Base-by-base conservation (phyloP, 2,888 invertebrate species). In the Tigriopus californicus region DNA sequence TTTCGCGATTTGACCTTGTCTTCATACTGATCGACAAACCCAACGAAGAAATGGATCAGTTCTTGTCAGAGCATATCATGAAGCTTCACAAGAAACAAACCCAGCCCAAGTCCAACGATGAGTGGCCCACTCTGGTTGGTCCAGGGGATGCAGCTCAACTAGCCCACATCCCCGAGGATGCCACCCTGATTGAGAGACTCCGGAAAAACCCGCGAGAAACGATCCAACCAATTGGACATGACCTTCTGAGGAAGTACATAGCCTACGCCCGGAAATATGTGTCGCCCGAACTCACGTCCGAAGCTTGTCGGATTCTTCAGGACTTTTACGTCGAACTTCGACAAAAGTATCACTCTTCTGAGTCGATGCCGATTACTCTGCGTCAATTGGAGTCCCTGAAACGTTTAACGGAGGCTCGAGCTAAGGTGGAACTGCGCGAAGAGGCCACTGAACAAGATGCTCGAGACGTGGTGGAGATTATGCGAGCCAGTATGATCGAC, bases 11-110 rank as follows among this genome's bases (percentile, higher is more conserved):
- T 71, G 94, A 95, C 74, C 75, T 95, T 60, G 83, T 91, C 52
- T 95, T 91, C 69, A 82, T 94, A 63, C 75, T 95, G 25, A 71
- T 90, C 61, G 94, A 95, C 73, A 80, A 81, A 67, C 86, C 91
- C 5, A 80, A 89, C 70, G 81, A 83, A 76, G 78, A 80, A 71
- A 73, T 82, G 66, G 88, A 88, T 69, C 78, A 77, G 61, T 75
- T 82, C 71, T 70, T 88, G 62, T 85, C 86, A 0, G 82, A 83
- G 66, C 89, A 92, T 69, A 83, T 92, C 1, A 79, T 89, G 74
- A 81, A 83, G 2, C 70, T 87, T 61, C 11, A 49, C 6, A 5
- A 20, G 15, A 54, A n/a, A 15, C 1, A 47, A 13, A 33, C 33
- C 3, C 4, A 8, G 8, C 33, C 33, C 8, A 33, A 33, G 33